These are phyloP conservation scores for Toxonevra muliebris DNA, from an alignment of 2,888 invertebrate genomes.

Conservation along the genomic window DNA sequence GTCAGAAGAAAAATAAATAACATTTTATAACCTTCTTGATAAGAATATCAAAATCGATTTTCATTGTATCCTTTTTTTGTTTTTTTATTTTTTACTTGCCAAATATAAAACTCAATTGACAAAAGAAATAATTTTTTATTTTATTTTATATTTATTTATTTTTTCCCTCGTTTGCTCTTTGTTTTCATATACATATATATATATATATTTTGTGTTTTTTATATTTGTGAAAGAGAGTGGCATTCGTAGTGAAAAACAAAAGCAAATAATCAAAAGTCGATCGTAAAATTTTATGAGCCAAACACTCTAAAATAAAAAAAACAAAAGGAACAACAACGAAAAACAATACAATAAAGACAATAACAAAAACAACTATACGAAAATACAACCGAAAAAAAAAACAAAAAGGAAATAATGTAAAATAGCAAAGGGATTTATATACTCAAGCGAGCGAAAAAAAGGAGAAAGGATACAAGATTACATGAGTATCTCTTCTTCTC, in stretches of 20 bases:
- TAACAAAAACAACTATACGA: not conserved
- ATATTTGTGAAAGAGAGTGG: too few species aligned
- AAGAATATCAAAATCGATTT: not conserved
- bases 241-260: slow-evolving; percentile 1
- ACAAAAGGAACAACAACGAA: slow-evolving; percentile 12
- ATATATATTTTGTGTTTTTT: too few species aligned
- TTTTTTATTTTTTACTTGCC: not conserved
- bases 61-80: not conserved
- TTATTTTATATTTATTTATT: too few species aligned
- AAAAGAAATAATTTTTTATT: not conserved
- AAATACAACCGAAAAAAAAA: not conserved
- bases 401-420: slow-evolving; percentile 1
- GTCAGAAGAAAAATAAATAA: not conserved
- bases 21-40: not conserved
- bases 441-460: too few species aligned
- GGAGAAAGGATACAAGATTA: too few species aligned
- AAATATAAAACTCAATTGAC: slow-evolving; percentile 17
- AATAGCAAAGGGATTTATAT: slow-evolving; percentile 1
- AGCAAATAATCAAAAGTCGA: slow-evolving; percentile 33
- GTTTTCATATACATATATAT: too few species aligned
- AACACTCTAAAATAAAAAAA: slow-evolving; percentile 1
- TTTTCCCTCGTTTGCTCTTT: too few species aligned
- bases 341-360: not conserved
- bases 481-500: too few species aligned
- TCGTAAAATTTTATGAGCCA: slow-evolving; percentile 34